These are phyloP conservation scores for Microctonus aethiopoides DNA, from an alignment of 2,888 invertebrate genomes.

Conservation along the genomic window DNA sequence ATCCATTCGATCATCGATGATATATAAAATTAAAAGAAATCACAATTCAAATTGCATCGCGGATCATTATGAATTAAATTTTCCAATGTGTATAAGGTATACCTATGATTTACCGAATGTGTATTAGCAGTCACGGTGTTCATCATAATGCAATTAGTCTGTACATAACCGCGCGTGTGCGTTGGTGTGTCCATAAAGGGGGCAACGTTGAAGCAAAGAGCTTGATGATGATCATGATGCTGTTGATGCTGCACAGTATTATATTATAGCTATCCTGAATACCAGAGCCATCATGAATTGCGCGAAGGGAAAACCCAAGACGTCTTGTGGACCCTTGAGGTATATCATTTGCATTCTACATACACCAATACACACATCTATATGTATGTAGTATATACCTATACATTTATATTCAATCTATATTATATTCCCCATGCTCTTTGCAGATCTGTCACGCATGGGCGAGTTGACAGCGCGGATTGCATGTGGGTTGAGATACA, in stretches of 20 bases:
- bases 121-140: constrained; percentile 15
- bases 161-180: constrained; percentile 29
- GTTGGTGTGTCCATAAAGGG: constrained; percentile 36
- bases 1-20: constrained; percentile 15
- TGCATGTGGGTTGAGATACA: constrained; percentile 4
- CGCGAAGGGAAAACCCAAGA: constrained; percentile 9
- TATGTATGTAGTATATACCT: not conserved
- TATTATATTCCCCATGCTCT: not conserved
- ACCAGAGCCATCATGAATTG: not conserved
- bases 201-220: constrained; percentile 9
- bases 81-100: not conserved
- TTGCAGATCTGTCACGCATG: constrained; percentile 34
- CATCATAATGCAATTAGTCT: constrained; percentile 38
- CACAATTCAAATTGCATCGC: not conserved
- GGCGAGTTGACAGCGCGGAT: constrained; percentile 10
- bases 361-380: not conserved
- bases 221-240: constrained; percentile 4
- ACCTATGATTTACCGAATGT: not conserved
- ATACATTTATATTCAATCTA: not conserved
- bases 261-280: no score
- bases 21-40: not conserved
- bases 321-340: constrained; percentile 22
- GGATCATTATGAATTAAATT: not conserved
- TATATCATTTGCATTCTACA: constrained; percentile 36
- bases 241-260: not conserved